Evolutionary conservation across 2,113 vertebrate genomes (phyloP), one percentile per base, ranked within the genome.

Genomic region (Ceratotherium simum): DNA sequence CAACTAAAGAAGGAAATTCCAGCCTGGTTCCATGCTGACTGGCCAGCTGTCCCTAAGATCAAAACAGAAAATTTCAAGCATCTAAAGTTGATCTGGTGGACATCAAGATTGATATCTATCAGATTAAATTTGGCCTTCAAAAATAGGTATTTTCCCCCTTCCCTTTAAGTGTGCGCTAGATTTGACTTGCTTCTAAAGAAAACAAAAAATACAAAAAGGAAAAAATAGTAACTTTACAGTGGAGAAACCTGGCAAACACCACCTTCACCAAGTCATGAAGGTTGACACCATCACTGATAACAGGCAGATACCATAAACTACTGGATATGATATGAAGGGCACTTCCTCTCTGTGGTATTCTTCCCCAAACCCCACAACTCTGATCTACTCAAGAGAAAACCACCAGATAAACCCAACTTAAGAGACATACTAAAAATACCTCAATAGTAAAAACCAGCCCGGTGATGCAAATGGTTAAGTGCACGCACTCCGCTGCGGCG

Each of bases 21-120:
- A 90, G 85, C 27, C 79, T 84, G 70, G 64, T 54, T 84, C 54
- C 54, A 84, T 78, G 79, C 42, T 69, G 33, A 75, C 33, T 78
- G 36, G 67, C 89, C 60, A 83, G 25, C 33, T 83, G 70, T 67
- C 84, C 60, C 60, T 0, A 39, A 51, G 16, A 76, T 76, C 33
- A 93, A 93, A 89, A 58, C 60, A 75, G 69, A 96, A 93, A 89
- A 93, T 69, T 62, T 76, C 78, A 83, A 96, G 33, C 25, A 83
- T 62, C 39, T 39, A 76, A 42, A 82, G 67, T 18, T 33, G n/a
- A 39, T 17, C 67, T 92, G 84, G 25, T 36, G 25, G 54, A 51
- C 65, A 88, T 62, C 18, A 80, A 94, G 33, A 54, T 17, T 58
- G 36, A 31, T 56, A 76, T 8, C 27, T 56, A 73, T 23, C 20